Evolutionary conservation across 2,888 invertebrate genomes (phyloP), one percentile per base, ranked within the genome.

Genomic region (Alviniconcha strummeri): DNA sequence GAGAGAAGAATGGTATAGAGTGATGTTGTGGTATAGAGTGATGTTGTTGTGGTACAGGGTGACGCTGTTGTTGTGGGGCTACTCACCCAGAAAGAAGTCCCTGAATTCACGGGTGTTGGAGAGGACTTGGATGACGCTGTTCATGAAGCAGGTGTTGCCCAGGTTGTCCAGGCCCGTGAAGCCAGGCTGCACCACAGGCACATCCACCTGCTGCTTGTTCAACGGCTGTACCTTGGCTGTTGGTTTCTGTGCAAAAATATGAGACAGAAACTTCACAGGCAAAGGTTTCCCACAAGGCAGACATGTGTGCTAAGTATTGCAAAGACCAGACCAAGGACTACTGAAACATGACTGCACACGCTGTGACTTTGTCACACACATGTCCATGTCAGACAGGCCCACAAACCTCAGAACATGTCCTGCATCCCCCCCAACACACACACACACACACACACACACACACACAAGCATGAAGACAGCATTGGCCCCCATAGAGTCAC

Each of bases 121-220:
- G 78, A 95, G 90, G 88, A 94, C 94, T 89, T 95, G 94, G 19
- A 95, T 89, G 0, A 94, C 94, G 80, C 94, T 93, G 90, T 95
- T 95, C 94, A 95, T 94, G 89, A 94, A 95, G 89, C 95, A 95
- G 8, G 95, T 95, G 89, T 95, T 95, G 60, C 95, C 95, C 36
- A 95, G 92, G 90, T 95, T 95, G 64, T 94, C 93, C 8, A 95
- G 92, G 0, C 95, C 94, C 2, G 94, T 94, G 85, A 91, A 93
- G 4, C 95, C 95, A 15, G 92, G 91, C 57, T 89, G 85, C 52
- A 91, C 89, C 54, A 88, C 85, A 60, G 87, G 88, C n/a, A 84
- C 80, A 9, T 86, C 87, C 60, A 84, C 79, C 8, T 79, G 57
- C 64, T 82, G 81, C 81, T 90, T 92, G 84, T 91, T 93, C 86